Percentiles rank a stretch among this genome's conserved stretches.
These are phyloP conservation scores for Microplitis demolitor DNA, from an alignment of 1,140 invertebrate species.

Conservation along the genomic window DNA sequence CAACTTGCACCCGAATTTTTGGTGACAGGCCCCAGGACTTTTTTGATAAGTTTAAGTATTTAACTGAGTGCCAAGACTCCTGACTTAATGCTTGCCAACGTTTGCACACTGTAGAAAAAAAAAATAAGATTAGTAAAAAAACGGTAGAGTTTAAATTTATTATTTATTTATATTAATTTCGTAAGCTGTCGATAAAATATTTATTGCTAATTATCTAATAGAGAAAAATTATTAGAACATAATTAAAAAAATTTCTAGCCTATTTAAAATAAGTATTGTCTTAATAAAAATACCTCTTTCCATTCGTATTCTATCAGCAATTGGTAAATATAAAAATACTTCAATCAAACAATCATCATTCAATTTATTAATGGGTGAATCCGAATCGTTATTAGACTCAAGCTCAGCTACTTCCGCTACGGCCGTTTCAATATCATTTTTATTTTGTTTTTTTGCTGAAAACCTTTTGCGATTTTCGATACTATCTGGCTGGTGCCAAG, in stretches of 20 bases:
- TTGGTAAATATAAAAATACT: conserved; percentile 50
- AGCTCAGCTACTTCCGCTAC: conserved; percentile 25
- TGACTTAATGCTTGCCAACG: conserved; percentile 46
- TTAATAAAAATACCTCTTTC: conserved; percentile 45
- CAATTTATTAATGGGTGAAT: conserved; percentile 43
- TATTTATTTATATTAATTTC: not conserved
- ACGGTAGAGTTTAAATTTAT: not conserved
- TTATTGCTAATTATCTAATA: not conserved
- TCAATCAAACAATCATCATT: conserved; percentile 57
- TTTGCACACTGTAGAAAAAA: conserved; percentile 48
- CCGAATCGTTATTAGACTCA: conserved; percentile 21
- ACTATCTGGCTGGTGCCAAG: conserved; percentile 58
- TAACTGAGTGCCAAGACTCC: conserved; percentile 48
- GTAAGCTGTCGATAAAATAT: not conserved
- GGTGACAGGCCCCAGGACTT: conserved; percentile 37
- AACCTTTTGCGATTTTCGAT: conserved; percentile 45
- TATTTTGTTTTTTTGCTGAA: conserved; percentile 29
- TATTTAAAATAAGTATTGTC: not conserved
- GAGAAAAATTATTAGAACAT: not conserved
- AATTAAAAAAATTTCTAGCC: not conserved
- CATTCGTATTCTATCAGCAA: conserved; percentile 48
- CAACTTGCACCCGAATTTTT: conserved; percentile 15
- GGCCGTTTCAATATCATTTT: conserved; percentile 13
- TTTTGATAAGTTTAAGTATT: conserved; percentile 38
- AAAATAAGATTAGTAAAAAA: not conserved